Evolutionary conservation across 2,113 vertebrate genomes (phyloP).

Genomic region (Grammomys dolichurus): DNA sequence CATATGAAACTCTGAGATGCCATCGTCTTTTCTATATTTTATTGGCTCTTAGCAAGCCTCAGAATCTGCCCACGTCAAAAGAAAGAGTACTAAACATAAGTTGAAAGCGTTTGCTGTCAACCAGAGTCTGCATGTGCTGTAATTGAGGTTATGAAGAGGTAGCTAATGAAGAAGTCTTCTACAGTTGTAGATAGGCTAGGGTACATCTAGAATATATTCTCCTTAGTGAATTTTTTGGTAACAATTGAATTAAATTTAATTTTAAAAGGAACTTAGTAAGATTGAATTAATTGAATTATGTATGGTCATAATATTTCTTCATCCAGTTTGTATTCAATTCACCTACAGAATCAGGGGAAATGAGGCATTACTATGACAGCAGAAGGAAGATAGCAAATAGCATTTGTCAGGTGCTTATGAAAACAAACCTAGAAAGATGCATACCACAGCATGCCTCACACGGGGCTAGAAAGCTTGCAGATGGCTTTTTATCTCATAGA

Average conservation of each 20-base stretch:
- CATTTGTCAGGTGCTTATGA: not conserved
- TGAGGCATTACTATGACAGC: slow-evolving; percentile 5
- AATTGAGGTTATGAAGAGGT: not conserved
- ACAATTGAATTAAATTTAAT: slow-evolving; percentile 43
- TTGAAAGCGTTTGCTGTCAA: not conserved
- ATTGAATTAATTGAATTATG: slow-evolving; percentile 28
- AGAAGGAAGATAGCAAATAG: slow-evolving; percentile 11
- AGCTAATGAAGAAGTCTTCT: not conserved
- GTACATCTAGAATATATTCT: not conserved
- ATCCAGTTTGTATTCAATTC: not conserved
- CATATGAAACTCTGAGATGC: not conserved
- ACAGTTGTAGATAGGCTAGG: not conserved
- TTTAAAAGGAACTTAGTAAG: not conserved
- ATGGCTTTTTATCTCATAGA: slow-evolving; percentile 45
- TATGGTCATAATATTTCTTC: not conserved
- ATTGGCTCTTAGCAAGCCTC: not conserved
- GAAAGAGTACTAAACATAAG: not conserved
- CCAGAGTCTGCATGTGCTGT: not conserved
- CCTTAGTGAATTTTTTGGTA: slow-evolving; percentile 9
- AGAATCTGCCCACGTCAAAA: not conserved
- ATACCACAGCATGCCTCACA: not conserved
- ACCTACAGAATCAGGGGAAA: slow-evolving; percentile 13
- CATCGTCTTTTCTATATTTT: not conserved
- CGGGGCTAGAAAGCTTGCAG: slow-evolving; percentile 22
- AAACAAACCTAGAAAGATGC: slow-evolving; percentile 49